These are phyloP conservation scores for Tortricodes alternella DNA, from an alignment of 2,888 invertebrate genomes.

Conservation along the genomic window DNA sequence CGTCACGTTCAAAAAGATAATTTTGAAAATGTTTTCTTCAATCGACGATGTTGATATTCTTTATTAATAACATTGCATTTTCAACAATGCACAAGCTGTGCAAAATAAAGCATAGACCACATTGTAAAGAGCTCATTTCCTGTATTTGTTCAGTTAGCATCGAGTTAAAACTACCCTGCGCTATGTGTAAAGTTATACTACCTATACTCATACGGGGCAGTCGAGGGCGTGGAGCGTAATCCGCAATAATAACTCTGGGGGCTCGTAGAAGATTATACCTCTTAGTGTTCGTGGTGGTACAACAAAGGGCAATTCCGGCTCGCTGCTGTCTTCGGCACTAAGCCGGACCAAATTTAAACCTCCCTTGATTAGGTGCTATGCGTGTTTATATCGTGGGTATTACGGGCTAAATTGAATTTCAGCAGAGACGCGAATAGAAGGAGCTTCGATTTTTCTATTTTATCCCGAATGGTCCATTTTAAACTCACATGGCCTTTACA, in stretches of 20 bases:
- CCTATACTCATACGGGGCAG: constrained; percentile 14
- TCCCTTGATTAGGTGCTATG: constrained; percentile 5
- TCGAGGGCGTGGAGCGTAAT: constrained; percentile 14
- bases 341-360: constrained; percentile 9
- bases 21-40: too few relatives aligned
- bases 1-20: too few relatives aligned
- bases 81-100: background rate
- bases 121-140: background rate
- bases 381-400: background rate
- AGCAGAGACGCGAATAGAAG: too few relatives aligned
- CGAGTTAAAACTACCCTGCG: background rate
- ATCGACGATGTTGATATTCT: too few relatives aligned
- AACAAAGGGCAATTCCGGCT: constrained; percentile 18
- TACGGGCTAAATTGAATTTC: background rate
- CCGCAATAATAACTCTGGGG: constrained; percentile 29
- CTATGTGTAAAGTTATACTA: constrained; percentile 19
- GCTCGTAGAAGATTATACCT: constrained; percentile 26
- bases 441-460: too few relatives aligned
- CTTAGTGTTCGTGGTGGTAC: constrained; percentile 9
- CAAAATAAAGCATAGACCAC: background rate
- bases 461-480: too few relatives aligned
- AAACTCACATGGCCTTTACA: too few relatives aligned
- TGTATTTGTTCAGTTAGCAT: background rate
- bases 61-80: background rate
- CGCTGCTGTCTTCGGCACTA: constrained; percentile 7